A percentile compares a stretch with the other conserved stretches of the same genome.
phyloP scores from a whole-genome alignment of 2,888 invertebrate genomes.

The Tetanocera ferruginea region DNA sequence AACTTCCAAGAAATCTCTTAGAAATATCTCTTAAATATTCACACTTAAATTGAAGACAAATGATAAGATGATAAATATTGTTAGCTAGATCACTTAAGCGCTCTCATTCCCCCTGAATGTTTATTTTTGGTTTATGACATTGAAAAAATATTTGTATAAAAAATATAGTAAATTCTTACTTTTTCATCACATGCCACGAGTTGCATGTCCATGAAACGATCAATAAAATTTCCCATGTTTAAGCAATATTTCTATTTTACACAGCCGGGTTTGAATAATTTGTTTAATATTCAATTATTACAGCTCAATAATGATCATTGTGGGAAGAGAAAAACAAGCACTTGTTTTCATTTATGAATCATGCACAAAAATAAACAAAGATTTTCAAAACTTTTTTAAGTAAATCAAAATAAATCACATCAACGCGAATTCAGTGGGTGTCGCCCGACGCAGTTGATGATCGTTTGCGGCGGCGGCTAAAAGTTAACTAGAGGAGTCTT shows the following conservation, averaged over 20 bases:
- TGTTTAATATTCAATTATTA: background rate
- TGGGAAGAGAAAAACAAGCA: background rate
- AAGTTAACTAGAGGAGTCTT: constrained; percentile 22
- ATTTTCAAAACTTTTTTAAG: background rate
- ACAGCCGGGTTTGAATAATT: background rate
- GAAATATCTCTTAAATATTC: too few species aligned
- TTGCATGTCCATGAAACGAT: constrained; percentile 25
- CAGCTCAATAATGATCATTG: background rate
- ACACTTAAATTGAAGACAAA: too few species aligned
- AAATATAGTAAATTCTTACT: constrained; percentile 34
- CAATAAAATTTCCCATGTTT: constrained; percentile 47
- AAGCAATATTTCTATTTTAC: background rate
- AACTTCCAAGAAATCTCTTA: too few species aligned
- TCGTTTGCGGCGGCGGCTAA: constrained; percentile 9
- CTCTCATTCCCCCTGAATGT: background rate
- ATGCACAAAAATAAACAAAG: background rate
- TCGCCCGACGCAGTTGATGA: background rate
- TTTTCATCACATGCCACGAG: constrained; percentile 29
- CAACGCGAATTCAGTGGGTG: background rate
- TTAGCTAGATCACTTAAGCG: background rate
- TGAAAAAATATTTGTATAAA: background rate
- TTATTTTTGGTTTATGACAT: background rate
- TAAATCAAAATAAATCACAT: constrained; percentile 15
- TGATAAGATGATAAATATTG: background rate
- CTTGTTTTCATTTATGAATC: constrained; percentile 17